Evolutionary conservation across 2,888 invertebrate genomes (phyloP), one percentile per base, ranked within the genome.

Genomic region (Cheilosia variabilis): DNA sequence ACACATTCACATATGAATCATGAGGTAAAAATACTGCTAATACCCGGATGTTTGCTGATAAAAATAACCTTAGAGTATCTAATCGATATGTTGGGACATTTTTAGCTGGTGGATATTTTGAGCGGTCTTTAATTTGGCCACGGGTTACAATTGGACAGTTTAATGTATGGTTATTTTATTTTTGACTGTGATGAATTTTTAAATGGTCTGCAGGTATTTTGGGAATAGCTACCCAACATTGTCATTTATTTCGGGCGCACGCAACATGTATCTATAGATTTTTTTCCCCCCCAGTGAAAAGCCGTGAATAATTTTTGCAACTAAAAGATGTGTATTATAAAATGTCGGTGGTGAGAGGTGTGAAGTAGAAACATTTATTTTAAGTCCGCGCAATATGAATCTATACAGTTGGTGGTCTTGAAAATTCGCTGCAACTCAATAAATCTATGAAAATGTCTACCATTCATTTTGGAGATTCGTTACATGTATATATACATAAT

Each of bases 41-140:
- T 58, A 79, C 71, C 72, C 79, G 72, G 71, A 79, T 72, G 72
- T 72, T 58, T 66, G 63, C 57, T 66, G 72, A 79, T 72, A 72
- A 66, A 72, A 79, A 79, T 79, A 79, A 53, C 47, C 41, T 79
- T 60, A 62, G 41, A 52, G 65, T 63, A 57, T 78, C 31, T 53
- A 55, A 76, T 66, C 58, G 68, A 69, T 69, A 45, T 62, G 19
- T 57, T 4, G 45, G 31, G 41, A 71, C 55, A 50, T 52, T 71
- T 78, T 63, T 55, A 52, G 24, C 22, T 52, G 34, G 34, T 27
- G n/a, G n/a, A 10, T 69, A 47, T 55, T 34, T 65, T 73, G 22
- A 41, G 31, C 27, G n/a, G 22, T 57, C 47, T 65, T 45, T 45
- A 57, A 47, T 47, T 47, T 15, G n/a, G 41, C 17, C 62, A 52